These are phyloP conservation scores for Amiota communis DNA, from an alignment of 2,888 invertebrate genomes.

Conservation along the genomic window DNA sequence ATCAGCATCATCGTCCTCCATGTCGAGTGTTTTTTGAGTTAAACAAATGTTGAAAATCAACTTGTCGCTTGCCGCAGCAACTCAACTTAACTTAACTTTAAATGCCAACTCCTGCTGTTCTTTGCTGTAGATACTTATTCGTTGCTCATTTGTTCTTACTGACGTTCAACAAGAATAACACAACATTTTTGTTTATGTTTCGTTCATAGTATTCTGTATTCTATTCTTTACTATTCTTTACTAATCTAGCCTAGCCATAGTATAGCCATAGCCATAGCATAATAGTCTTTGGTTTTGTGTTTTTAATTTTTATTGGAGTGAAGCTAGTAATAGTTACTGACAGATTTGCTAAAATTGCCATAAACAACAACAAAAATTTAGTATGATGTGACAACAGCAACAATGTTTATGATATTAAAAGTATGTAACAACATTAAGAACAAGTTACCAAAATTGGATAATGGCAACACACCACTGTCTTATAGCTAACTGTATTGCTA, in stretches of 20 bases:
- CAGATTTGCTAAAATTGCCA: slow-evolving; percentile 21
- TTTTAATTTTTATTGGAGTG: not conserved
- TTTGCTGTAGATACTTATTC: slow-evolving; percentile 7
- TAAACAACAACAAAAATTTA: slow-evolving; percentile 19
- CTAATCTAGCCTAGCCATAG: too few species aligned
- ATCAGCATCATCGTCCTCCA: slow-evolving; percentile 4
- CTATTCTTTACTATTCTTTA: too few species aligned
- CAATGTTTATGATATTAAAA: slow-evolving; percentile 6
- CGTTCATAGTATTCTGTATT: too few species aligned
- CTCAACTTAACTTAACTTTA: not conserved
- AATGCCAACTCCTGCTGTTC: slow-evolving; percentile 22
- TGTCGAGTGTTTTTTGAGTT: slow-evolving; percentile 18
- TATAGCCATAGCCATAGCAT: too few species aligned
- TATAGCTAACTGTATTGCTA: slow-evolving; percentile 2
- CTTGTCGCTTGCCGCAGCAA: slow-evolving; percentile 53
- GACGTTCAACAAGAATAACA: too few species aligned
- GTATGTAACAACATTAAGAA: not conserved
- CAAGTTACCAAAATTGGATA: slow-evolving; percentile 4
- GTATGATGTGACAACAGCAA: slow-evolving; percentile 20
- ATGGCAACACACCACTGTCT: not conserved
- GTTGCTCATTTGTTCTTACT: too few species aligned
- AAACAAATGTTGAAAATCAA: slow-evolving; percentile 58
- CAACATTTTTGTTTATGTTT: too few species aligned
- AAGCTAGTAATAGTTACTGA: slow-evolving; percentile 22
- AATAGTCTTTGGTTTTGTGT: not conserved